Percentiles rank a stretch among this genome's conserved stretches.
phyloP scores from a whole-genome alignment of 2,797 vertebrate genomes.

The Sebastes baramenuke region DNA sequence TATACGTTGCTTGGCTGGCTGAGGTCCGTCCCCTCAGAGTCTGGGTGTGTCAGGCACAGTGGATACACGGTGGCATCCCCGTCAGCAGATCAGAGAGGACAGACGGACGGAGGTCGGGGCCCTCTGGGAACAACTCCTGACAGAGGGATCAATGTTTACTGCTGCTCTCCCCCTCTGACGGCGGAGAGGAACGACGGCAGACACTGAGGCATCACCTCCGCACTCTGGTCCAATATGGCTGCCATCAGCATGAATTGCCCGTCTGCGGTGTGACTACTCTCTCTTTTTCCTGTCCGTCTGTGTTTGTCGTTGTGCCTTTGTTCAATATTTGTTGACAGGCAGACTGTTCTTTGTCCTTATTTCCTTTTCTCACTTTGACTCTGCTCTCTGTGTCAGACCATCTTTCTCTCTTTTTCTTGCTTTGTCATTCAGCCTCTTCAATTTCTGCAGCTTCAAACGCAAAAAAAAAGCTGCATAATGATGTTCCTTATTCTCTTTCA shows the following conservation, averaged over 20 bases:
- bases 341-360: background rate
- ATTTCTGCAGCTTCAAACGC: background rate
- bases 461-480: slow-evolving; percentile 17
- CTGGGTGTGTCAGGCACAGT: slow-evolving; percentile 27
- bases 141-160: slow-evolving; percentile 64
- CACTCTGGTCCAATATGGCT: slow-evolving; percentile 50
- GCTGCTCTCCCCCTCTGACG: slow-evolving; percentile 25
- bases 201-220: slow-evolving; percentile 41
- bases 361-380: background rate
- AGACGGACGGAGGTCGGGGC: slow-evolving; percentile 23
- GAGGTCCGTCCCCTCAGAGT: background rate
- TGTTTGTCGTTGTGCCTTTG: background rate
- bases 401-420: background rate
- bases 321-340: background rate
- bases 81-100: slow-evolving; percentile 61
- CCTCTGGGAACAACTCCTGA: slow-evolving; percentile 45
- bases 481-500: background rate
- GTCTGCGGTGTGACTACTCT: slow-evolving; percentile 29
- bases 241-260: slow-evolving; percentile 43
- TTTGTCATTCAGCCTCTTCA: slow-evolving; percentile 13
- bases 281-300: background rate
- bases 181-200: slow-evolving; percentile 12
- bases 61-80: slow-evolving; percentile 5
- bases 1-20: background rate
- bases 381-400: background rate